Percentiles rank a stretch among this genome's conserved stretches.
Conservation (phyloP, 2,113 vertebrate species). For the Neodon shergylaensis region DNA sequence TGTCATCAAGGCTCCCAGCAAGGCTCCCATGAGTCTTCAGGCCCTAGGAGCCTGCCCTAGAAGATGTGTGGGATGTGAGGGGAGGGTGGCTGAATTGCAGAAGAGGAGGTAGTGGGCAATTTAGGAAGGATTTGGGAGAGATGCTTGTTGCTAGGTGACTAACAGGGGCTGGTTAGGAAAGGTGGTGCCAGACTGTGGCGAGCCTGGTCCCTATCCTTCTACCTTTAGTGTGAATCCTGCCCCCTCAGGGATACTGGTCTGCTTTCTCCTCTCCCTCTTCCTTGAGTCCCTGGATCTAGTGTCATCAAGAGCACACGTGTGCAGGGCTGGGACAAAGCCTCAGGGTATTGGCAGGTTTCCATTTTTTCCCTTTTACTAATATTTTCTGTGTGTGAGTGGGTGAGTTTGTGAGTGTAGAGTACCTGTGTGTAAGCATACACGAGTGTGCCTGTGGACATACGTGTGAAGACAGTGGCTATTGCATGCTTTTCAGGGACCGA, state of each 20-base stretch:
- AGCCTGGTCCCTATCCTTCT: not conserved
- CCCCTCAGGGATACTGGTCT: not conserved
- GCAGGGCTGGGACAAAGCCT: not conserved
- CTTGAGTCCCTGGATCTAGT: not conserved
- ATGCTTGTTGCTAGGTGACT: slow-evolving; percentile 70
- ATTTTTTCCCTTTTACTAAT: not conserved
- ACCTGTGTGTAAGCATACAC: not conserved
- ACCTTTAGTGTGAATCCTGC: not conserved
- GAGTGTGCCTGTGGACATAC: not conserved
- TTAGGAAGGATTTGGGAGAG: not conserved
- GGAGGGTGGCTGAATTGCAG: not conserved
- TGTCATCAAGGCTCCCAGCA: not conserved
- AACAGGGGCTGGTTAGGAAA: slow-evolving; percentile 8
- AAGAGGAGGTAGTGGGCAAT: not conserved
- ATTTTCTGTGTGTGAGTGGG: not conserved
- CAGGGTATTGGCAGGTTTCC: not conserved
- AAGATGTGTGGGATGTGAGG: not conserved
- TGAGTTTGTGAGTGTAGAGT: not conserved
- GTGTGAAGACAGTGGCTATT: not conserved
- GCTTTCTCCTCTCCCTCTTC: not conserved
- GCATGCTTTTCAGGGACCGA: not conserved
- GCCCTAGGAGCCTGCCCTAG: not conserved
- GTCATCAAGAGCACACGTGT: not conserved
- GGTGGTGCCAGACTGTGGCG: not conserved
- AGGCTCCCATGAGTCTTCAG: not conserved